Evolutionary conservation across 2,888 invertebrate genomes (phyloP).

Genomic region (Cantharis rufa): DNA sequence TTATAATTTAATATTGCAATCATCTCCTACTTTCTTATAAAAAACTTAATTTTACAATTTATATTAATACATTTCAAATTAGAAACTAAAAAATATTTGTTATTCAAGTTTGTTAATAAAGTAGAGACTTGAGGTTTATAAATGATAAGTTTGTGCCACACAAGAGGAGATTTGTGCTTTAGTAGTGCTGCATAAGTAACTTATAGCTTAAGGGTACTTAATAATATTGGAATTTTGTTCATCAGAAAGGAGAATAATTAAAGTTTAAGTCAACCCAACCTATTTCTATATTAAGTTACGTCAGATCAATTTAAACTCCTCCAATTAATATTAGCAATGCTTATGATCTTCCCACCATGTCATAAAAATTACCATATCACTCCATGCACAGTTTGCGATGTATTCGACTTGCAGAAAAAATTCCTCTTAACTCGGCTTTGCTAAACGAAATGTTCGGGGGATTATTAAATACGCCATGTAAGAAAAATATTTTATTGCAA

Average conservation of each 20-base stretch:
- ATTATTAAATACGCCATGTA: background rate
- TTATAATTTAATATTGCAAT: background rate
- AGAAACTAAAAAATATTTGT: background rate
- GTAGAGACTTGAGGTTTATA: background rate
- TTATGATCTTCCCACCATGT: background rate
- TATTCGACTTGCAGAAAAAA: background rate
- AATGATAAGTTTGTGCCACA: background rate
- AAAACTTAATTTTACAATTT: background rate
- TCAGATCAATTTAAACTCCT: background rate
- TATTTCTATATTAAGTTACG: background rate
- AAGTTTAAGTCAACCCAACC: constrained; percentile 4
- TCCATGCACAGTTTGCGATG: background rate
- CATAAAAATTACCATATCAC: background rate
- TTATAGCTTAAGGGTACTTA: constrained; percentile 6
- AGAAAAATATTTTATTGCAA: background rate
- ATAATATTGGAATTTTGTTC: constrained; percentile 8
- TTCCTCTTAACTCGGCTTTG: background rate
- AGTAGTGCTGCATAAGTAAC: constrained; percentile 13
- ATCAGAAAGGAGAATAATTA: constrained; percentile 7
- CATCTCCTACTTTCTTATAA: background rate
- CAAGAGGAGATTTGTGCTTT: background rate
- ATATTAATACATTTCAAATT: background rate
- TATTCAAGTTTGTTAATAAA: background rate
- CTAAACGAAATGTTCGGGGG: background rate
- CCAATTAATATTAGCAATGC: background rate